Evolutionary conservation across 1,140 invertebrate genomes (phyloP).

Genomic region (Dendrolimus kikuchii): DNA sequence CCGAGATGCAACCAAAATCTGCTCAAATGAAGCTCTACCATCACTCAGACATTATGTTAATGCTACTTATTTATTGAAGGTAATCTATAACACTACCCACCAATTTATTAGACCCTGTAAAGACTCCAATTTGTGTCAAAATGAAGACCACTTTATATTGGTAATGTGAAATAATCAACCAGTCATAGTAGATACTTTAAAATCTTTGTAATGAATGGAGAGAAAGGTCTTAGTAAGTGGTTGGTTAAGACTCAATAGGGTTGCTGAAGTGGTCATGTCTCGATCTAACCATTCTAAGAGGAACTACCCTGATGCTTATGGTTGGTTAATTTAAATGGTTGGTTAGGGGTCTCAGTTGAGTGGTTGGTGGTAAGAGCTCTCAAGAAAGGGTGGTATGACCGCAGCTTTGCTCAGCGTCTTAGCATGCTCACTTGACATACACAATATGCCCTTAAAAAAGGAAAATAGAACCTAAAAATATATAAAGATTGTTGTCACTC

Average conservation of each 20-base stretch:
- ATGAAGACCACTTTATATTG: slow-evolving; percentile 22
- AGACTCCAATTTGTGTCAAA: slow-evolving; percentile 8
- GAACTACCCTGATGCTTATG: slow-evolving; percentile 17
- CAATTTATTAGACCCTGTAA: slow-evolving; percentile 15
- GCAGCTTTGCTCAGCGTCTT: slow-evolving; percentile 31
- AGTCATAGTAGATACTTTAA: not conserved
- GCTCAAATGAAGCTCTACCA: slow-evolving; percentile 36
- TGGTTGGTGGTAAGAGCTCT: slow-evolving; percentile 31
- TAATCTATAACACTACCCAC: slow-evolving; percentile 36
- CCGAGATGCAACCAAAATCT: slow-evolving; percentile 35
- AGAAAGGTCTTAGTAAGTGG: slow-evolving; percentile 22
- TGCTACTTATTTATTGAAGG: slow-evolving; percentile 49
- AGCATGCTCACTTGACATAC: slow-evolving; percentile 12
- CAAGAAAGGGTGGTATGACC: slow-evolving; percentile 34
- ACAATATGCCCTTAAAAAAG: too few relatives aligned
- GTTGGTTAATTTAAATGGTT: slow-evolving; percentile 27
- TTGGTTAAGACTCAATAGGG: slow-evolving; percentile 29
- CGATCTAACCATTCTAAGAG: slow-evolving; percentile 19
- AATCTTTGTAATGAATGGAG: slow-evolving; percentile 1
- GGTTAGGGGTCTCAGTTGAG: slow-evolving; percentile 16
- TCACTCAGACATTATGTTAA: slow-evolving; percentile 37
- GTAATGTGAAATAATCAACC: slow-evolving; percentile 6
- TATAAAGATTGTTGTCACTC: too few relatives aligned
- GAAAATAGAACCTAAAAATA: too few relatives aligned
- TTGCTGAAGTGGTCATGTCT: slow-evolving; percentile 41